Conservation (phyloP, 2,113 vertebrate genomes). For the Herpetotheres cachinnans region DNA sequence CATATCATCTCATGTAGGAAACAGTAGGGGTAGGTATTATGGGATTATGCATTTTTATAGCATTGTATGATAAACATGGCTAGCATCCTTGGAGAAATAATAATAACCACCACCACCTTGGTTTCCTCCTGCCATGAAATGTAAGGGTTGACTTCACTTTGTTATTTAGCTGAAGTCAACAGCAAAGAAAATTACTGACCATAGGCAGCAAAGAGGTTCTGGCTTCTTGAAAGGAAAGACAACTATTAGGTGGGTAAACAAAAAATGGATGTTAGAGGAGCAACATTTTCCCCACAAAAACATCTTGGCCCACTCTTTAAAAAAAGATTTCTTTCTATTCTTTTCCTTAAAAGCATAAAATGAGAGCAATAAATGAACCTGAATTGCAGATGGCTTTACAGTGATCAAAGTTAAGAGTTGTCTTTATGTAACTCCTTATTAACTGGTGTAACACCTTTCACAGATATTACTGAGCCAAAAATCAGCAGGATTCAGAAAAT, state of each 20-base stretch:
- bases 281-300: not conserved
- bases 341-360: not conserved
- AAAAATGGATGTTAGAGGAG: not conserved
- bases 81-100: not conserved
- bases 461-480: not conserved
- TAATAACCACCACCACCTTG: not conserved
- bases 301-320: not conserved
- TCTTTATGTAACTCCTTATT: not conserved
- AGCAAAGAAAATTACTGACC: not conserved
- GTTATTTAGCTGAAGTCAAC: not conserved
- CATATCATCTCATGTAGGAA: not conserved
- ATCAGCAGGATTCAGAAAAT: not conserved
- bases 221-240: not conserved
- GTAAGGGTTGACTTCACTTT: not conserved
- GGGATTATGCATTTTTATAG: not conserved
- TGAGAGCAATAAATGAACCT: not conserved
- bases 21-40: not conserved
- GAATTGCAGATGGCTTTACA: not conserved
- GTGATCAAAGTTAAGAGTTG: not conserved
- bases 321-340: not conserved
- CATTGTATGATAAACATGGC: not conserved
- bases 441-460: not conserved
- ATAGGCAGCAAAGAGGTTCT: not conserved
- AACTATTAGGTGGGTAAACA: not conserved
- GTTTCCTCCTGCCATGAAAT: not conserved